A percentile compares a stretch with the other conserved stretches of the same genome.
These are phyloP conservation scores for Drosophila mayaguana DNA, from an alignment of 2,888 invertebrate genomes.

Conservation along the genomic window DNA sequence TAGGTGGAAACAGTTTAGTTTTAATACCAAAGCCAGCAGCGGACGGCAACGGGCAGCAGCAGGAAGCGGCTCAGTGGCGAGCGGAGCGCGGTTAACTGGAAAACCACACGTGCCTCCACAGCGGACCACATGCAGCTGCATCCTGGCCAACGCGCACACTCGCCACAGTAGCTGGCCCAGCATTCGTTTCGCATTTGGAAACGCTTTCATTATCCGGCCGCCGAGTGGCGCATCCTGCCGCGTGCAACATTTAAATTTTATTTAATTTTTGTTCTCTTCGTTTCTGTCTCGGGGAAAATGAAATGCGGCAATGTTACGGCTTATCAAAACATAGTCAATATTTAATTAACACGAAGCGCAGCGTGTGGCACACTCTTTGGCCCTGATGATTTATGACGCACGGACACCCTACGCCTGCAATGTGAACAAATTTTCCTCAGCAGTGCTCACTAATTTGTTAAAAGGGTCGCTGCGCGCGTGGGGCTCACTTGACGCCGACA, in stretches of 20 bases:
- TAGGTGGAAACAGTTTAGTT: conserved; percentile 82
- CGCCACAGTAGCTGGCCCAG: conserved; percentile 76
- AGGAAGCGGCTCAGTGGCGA: conserved; percentile 22
- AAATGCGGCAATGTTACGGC: conserved; percentile 70
- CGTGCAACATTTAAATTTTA: conserved; percentile 68
- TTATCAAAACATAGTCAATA: conserved; percentile 81
- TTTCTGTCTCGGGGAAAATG: conserved; percentile 35
- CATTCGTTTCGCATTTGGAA: conserved; percentile 83
- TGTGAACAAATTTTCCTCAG: conserved; percentile 27
- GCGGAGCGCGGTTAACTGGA: conserved; percentile 73
- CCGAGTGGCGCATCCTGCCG: conserved; percentile 70
- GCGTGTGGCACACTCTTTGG: conserved; percentile 51
- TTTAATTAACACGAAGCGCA: conserved; percentile 80
- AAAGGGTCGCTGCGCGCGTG: conserved; percentile 35
- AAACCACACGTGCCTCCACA: conserved; percentile 82
- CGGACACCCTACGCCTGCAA: conserved; percentile 37
- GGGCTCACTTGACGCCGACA: conserved; percentile 52
- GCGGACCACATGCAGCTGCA: conserved; percentile 73
- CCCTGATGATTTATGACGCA: conserved; percentile 68
- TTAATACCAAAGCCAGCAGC: conserved; percentile 59
- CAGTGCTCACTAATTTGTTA: conserved; percentile 41
- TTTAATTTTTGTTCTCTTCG: neutral
- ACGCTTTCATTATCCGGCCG: conserved; percentile 78
- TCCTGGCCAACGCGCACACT: conserved; percentile 52
- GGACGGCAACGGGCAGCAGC: conserved; percentile 61